A percentile compares a stretch with the other conserved stretches of the same genome.
phyloP scores from a whole-genome alignment of 2,113 vertebrate genomes.

The Pomatostomus ruficeps region DNA sequence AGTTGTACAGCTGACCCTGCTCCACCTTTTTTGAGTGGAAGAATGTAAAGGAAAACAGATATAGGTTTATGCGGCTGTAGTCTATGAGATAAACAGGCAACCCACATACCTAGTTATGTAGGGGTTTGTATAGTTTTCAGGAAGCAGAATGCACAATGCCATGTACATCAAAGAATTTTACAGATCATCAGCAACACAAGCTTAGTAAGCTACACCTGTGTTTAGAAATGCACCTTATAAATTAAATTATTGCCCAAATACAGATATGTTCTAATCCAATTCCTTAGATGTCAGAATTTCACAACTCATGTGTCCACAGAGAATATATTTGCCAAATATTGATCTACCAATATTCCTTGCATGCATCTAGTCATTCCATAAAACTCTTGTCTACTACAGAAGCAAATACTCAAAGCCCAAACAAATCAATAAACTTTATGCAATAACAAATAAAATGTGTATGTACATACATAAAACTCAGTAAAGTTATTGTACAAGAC shows the following conservation, averaged over 20 bases:
- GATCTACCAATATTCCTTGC: background rate
- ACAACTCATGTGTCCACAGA: background rate
- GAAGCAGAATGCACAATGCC: background rate
- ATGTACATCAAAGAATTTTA: background rate
- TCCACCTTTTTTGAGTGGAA: background rate
- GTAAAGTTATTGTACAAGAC: background rate
- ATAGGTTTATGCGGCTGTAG: background rate
- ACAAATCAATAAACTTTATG: conserved; percentile 4
- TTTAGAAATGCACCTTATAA: background rate
- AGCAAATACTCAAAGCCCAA: conserved; percentile 9
- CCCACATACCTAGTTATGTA: background rate
- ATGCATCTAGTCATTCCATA: background rate
- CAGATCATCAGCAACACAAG: background rate
- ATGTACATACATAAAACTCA: background rate
- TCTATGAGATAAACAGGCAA: background rate
- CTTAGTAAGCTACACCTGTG: background rate
- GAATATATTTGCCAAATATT: conserved; percentile 10
- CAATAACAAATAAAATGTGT: background rate
- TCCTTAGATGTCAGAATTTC: background rate
- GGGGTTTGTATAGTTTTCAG: background rate
- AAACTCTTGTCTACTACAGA: background rate
- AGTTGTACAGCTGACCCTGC: background rate
- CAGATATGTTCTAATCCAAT: background rate
- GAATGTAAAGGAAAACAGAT: background rate
- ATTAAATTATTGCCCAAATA: background rate